phyloP scores from a whole-genome alignment of 2,888 invertebrate species.

The Polyploca ridens region DNA sequence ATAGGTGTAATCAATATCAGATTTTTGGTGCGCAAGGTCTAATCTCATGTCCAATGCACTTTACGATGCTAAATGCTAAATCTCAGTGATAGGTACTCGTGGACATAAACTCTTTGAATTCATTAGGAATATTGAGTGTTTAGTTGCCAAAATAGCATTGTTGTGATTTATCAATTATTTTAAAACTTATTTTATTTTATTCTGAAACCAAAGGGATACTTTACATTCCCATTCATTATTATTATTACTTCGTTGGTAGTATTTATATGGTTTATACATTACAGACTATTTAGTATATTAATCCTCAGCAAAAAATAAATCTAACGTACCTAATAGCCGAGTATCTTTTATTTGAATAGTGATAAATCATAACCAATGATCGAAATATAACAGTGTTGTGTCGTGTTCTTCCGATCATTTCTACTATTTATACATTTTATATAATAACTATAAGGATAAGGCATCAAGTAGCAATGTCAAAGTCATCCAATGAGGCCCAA shows the following conservation, averaged over 20 bases:
- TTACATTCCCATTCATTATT: no score
- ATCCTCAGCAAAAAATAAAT: no score
- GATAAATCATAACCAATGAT: conserved; percentile 30
- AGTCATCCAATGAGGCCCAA: background rate
- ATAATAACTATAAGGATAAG: background rate
- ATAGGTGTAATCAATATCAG: no score
- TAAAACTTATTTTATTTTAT: background rate
- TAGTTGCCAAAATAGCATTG: conserved; percentile 1
- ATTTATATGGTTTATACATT: no score
- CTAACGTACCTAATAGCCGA: no score
- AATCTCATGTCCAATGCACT: background rate
- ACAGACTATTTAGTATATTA: no score
- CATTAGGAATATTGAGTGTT: background rate
- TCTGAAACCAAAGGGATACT: no score
- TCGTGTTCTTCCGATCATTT: conserved; percentile 38
- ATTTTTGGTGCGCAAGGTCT: background rate
- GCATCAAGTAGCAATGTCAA: background rate
- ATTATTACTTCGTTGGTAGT: no score
- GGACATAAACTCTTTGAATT: no score
- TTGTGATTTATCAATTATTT: conserved; percentile 6
- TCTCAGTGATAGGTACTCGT: background rate
- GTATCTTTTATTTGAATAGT: conserved; percentile 3
- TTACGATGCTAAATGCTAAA: no score
- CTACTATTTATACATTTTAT: conserved; percentile 4
- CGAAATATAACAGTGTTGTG: conserved; percentile 35